A percentile compares a stretch with the other conserved stretches of the same genome.
Conservation (phyloP, 2,113 vertebrate genomes). For the Ctenodactylus gundi region DNA sequence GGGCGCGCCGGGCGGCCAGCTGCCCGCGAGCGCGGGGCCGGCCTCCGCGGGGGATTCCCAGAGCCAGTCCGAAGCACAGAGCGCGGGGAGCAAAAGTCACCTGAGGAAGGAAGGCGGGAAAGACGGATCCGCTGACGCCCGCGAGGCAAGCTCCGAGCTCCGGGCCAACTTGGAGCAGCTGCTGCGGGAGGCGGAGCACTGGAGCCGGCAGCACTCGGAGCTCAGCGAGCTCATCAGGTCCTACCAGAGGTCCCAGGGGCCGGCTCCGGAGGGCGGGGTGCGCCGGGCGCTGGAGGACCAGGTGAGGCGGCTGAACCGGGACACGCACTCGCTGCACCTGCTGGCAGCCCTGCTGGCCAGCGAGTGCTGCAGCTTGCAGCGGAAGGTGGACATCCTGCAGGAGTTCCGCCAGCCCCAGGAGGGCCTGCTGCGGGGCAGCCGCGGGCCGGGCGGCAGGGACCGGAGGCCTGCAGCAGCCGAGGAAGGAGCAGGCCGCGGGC, state of each 20-base stretch:
- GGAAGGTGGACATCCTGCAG: conserved; percentile 22
- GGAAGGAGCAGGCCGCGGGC: background rate
- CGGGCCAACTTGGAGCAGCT: conserved; percentile 57
- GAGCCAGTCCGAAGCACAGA: background rate
- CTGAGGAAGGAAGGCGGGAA: background rate
- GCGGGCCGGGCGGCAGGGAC: background rate
- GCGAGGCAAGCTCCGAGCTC: background rate
- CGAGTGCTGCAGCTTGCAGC: conserved; percentile 61
- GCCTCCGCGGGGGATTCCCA: background rate
- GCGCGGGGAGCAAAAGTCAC: background rate
- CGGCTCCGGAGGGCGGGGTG: background rate
- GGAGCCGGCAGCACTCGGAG: conserved; percentile 55
- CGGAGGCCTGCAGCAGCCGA: background rate
- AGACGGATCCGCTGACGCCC: background rate
- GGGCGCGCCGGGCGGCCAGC: background rate
- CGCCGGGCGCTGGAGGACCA: conserved; percentile 54
- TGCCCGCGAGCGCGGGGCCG: background rate
- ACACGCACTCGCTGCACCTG: conserved; percentile 29
- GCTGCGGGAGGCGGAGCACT: conserved; percentile 59
- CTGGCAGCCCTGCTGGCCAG: conserved; percentile 53
- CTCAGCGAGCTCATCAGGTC: conserved; percentile 32
- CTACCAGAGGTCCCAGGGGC: conserved; percentile 50
- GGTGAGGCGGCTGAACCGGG: conserved; percentile 22
- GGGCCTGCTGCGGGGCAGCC: background rate
- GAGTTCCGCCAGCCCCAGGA: background rate